Evolutionary conservation across 2,888 invertebrate genomes (phyloP), one percentile per base, ranked within the genome.

Genomic region (Torymus aiolomorphi): DNA sequence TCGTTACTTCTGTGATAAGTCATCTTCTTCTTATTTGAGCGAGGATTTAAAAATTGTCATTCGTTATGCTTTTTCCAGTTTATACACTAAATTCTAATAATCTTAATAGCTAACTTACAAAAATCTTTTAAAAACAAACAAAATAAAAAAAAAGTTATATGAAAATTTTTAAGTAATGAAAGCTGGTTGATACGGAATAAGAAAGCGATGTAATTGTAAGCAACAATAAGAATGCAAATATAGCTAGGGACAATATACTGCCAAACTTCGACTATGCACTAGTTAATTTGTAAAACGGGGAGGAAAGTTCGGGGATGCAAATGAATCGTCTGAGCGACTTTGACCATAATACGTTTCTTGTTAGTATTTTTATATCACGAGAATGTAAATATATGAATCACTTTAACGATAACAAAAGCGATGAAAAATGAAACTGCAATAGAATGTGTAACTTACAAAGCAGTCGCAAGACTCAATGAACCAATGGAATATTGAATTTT

Each of bases 241-340:
- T 87, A 88, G 88, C 85, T 89, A 88, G 88, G 87, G 90, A 90
- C 89, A 89, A 90, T 90, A 90, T 88, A 90, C 89, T 90, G 90
- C 90, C 90, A 90, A 90, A 90, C 86, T 89, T 83, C 83, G 86
- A 88, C 86, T 87, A 87, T 86, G 86, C 86, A 87, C 87, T 88
- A 88, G 86, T 87, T 86, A 85, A 88, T 84, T 87, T 86, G 85
- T 85, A 75, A 75, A 80, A 69, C 57, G 54, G 67, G 83, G 85
- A 82, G 82, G 84, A 83, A 80, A 80, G 80, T 83, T 73, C 78
- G 75, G 78, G 65, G 56, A 85, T 82, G 74, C 72, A 61, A 82
- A 82, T 67, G 83, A 87, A 83, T 82, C 82, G 82, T 84, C 77
- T 82, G 84, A 83, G 81, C 73, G 82, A 86, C 83, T 76, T 84